A percentile compares a stretch with the other conserved stretches of the same genome.
Conservation (phyloP, 1,140 invertebrate genomes). For the Hermetia illucens region DNA sequence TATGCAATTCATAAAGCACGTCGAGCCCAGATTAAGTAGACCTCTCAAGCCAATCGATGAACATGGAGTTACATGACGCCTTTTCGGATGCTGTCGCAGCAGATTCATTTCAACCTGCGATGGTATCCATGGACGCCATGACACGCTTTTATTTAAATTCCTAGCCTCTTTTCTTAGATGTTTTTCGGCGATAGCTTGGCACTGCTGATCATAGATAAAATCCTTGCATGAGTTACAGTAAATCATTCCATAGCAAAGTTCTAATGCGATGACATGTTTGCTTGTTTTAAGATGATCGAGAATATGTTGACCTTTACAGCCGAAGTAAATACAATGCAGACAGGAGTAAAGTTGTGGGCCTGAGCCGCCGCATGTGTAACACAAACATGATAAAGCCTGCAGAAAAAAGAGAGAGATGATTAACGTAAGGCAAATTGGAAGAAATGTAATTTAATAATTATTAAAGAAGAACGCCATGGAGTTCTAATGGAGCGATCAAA, state of each 20-base stretch:
- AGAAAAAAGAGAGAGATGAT: background rate
- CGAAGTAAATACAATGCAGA: conserved; percentile 83
- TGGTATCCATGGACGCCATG: conserved; percentile 67
- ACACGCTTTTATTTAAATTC: conserved; percentile 50
- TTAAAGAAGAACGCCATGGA: too few relatives aligned
- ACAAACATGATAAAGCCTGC: conserved; percentile 15
- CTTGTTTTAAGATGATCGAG: conserved; percentile 68
- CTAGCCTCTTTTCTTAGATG: conserved; percentile 41
- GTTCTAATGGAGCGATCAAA: too few relatives aligned
- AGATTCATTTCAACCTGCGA: conserved; percentile 54
- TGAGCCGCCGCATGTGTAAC: conserved; percentile 50
- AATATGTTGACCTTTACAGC: conserved; percentile 72
- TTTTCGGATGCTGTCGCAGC: conserved; percentile 55
- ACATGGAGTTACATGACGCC: conserved; percentile 62
- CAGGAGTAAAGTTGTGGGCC: conserved; percentile 74
- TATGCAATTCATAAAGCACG: conserved; percentile 98
- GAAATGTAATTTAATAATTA: background rate
- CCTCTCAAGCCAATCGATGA: conserved; percentile 82
- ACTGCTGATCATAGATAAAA: conserved; percentile 74
- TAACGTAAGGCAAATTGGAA: background rate
- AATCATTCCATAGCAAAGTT: conserved; percentile 79
- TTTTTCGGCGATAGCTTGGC: conserved; percentile 42
- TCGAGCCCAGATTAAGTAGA: conserved; percentile 92
- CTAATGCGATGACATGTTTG: conserved; percentile 72
- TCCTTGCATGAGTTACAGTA: conserved; percentile 83